phyloP scores from a whole-genome alignment of 2,113 vertebrate species.

The Lagenorhynchus albirostris region DNA sequence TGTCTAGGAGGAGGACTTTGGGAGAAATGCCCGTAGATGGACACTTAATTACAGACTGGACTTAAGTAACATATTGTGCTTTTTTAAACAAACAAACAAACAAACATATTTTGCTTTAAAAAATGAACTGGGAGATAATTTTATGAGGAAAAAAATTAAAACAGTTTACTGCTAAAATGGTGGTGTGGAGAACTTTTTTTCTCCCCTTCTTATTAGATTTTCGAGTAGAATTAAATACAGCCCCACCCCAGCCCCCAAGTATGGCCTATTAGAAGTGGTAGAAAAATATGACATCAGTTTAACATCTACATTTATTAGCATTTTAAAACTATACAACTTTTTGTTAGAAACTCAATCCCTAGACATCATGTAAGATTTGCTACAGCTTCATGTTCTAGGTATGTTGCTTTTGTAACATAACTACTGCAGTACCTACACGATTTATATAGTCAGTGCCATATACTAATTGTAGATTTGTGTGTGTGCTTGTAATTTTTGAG shows the following conservation, averaged over 20 bases:
- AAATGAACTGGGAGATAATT: conserved; percentile 32
- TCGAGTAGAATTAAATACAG: not conserved
- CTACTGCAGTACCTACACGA: not conserved
- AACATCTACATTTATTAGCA: not conserved
- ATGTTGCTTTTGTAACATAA: not conserved
- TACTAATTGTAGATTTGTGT: not conserved
- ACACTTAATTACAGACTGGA: not conserved
- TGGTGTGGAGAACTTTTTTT: not conserved
- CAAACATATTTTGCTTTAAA: not conserved
- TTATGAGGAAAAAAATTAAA: not conserved
- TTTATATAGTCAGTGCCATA: not conserved
- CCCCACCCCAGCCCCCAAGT: not conserved
- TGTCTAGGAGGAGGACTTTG: not conserved
- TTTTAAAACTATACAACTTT: not conserved
- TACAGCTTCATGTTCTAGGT: not conserved
- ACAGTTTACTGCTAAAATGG: not conserved
- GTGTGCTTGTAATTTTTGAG: not conserved
- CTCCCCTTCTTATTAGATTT: not conserved
- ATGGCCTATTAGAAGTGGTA: not conserved
- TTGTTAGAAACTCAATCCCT: not conserved
- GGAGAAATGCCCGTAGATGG: not conserved
- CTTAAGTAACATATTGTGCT: not conserved
- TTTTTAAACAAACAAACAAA: too few species aligned
- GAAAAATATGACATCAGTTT: not conserved
- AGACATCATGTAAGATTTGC: not conserved